phyloP scores from a whole-genome alignment of 2,113 vertebrate species.

The Dissostichus mawsoni region DNA sequence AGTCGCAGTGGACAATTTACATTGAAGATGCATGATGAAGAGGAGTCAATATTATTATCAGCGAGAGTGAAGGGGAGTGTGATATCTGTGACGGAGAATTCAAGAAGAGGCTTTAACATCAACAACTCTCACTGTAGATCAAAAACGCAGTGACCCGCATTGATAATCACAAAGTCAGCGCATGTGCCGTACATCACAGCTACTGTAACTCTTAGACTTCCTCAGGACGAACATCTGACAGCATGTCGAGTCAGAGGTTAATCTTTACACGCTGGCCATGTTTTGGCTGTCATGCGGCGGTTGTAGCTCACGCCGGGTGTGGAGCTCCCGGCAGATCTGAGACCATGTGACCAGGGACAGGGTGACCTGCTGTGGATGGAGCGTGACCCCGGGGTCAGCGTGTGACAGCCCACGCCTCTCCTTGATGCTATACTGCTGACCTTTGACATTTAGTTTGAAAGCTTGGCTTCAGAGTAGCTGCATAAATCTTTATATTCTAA shows the following conservation, averaged over 20 bases:
- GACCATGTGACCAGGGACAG: constrained; percentile 42
- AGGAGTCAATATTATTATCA: constrained; percentile 66
- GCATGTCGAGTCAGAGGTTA: constrained; percentile 68
- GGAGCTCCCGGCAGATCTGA: constrained; percentile 21
- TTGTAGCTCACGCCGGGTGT: constrained; percentile 54
- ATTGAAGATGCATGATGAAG: constrained; percentile 61
- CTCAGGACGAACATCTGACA: constrained; percentile 40
- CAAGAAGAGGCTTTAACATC: constrained; percentile 19
- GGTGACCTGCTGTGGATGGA: constrained; percentile 67
- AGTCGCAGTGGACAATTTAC: constrained; percentile 59
- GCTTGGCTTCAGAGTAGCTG: constrained; percentile 53
- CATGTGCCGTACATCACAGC: constrained; percentile 17
- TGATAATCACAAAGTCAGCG: constrained; percentile 16
- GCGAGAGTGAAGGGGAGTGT: constrained; percentile 51
- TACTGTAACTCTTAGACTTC: constrained; percentile 52
- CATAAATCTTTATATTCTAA: constrained; percentile 59
- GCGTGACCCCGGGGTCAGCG: constrained; percentile 65
- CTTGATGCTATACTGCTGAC: constrained; percentile 58
- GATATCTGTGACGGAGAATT: constrained; percentile 29
- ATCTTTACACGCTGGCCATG: constrained; percentile 65
- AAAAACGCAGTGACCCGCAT: constrained; percentile 25
- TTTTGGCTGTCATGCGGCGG: constrained; percentile 50
- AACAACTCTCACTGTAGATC: constrained; percentile 35
- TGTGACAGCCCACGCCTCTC: constrained; percentile 71
- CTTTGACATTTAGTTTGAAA: constrained; percentile 65